Base-by-base conservation (phyloP, 2,797 vertebrate species). In the Miichthys miiuy region DNA sequence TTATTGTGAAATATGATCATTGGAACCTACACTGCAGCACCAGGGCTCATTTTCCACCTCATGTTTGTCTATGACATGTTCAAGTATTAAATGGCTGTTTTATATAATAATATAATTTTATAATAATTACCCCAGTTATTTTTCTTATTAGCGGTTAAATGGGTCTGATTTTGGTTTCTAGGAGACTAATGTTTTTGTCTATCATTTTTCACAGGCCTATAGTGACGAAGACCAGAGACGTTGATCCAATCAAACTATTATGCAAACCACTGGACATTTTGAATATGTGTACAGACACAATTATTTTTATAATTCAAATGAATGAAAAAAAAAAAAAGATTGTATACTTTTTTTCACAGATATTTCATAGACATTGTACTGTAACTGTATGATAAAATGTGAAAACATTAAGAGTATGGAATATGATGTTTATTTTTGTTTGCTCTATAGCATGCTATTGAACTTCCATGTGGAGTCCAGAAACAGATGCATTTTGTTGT, bases 261-360 rank as follows among this genome's bases (percentile, higher is more conserved):
- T 96, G 95, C 95, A 96, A 96, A 94, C 90, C 82, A 89, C 89
- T 87, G 93, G 94, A 95, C 90, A 94, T 95, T 95, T 96, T 95
- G 72, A 95, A 92, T 92, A 95, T 85, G 86, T 92, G 90, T 91
- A 90, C 86, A 87, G 81, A 95, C 72, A 93, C 91, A 46, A 89
- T 93, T 96, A 96, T 96, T 96, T 95, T 96, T 96, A 71, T 94
- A 95, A 90, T 81, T 91, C 88, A 83, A 69, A 87, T 79, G 58
- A 93, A 91, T 82, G 69, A 75, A 48, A 76, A 50, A 60, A 76
- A 76, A 84, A 88, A 82, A 83, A 86, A 88, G 80, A 94, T 95
- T 95, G 91, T 95, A 94, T 95, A 95, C 93, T 93, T 96, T 94
- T 94, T 95, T 93, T 92, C 93, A 95, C 93, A 77, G 89, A 94